These are phyloP conservation scores for Hirundichthys speculiger DNA, from an alignment of 2,113 vertebrate species.

Conservation along the genomic window DNA sequence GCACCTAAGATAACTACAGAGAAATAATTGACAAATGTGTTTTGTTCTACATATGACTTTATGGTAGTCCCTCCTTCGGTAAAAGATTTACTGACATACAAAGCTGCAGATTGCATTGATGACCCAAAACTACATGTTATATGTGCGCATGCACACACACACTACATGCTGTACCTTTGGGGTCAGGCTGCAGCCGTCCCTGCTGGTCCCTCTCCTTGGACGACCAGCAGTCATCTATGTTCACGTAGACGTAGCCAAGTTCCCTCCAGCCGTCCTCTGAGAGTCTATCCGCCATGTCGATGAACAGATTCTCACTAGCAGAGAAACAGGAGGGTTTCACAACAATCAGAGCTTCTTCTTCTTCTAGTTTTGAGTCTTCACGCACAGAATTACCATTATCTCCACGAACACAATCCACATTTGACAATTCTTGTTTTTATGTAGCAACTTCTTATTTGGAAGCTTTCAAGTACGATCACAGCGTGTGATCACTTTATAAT, in stretches of 20 bases:
- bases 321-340: not conserved
- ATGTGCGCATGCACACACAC: no score
- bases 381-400: no score
- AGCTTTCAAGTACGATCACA: no score
- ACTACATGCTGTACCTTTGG: slow-evolving; percentile 74
- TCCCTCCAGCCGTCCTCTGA: slow-evolving; percentile 82
- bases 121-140: no score
- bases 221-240: slow-evolving; percentile 96
- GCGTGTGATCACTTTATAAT: not conserved
- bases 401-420: no score
- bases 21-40: not conserved
- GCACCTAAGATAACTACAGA: not conserved
- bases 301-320: slow-evolving; percentile 83
- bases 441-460: no score
- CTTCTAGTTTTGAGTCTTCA: no score
- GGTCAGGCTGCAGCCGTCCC: slow-evolving; percentile 85
- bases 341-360: not conserved
- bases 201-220: slow-evolving; percentile 79
- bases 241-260: slow-evolving; percentile 85
- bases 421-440: no score
- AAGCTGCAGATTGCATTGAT: no score
- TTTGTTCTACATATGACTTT: slow-evolving; percentile 5
- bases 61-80: not conserved
- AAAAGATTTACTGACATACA: not conserved
- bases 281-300: slow-evolving; percentile 91